phyloP scores from a whole-genome alignment of 2,797 vertebrate species.

The Diceros bicornis region DNA sequence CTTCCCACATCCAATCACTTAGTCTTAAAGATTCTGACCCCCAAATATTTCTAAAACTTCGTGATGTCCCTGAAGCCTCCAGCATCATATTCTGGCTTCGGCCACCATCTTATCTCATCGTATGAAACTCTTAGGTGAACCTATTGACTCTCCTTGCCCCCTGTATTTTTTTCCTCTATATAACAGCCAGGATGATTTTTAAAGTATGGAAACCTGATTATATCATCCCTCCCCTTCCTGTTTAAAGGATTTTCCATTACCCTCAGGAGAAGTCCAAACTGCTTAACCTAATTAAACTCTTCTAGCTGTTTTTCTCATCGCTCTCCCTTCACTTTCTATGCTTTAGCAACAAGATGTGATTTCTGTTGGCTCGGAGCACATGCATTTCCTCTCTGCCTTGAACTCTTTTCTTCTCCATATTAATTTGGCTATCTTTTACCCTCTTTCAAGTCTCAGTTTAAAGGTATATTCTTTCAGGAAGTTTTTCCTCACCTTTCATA shows the following conservation, averaged over 20 bases:
- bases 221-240: not conserved
- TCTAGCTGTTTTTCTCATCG: not conserved
- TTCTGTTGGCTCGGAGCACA: not conserved
- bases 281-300: not conserved
- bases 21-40: slow-evolving; percentile 43
- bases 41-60: slow-evolving; percentile 15
- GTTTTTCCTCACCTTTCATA: not conserved
- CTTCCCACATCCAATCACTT: not conserved
- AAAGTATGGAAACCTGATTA: not conserved
- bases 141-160: not conserved
- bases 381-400: not conserved
- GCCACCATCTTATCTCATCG: too few relatives aligned
- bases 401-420: not conserved
- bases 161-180: not conserved
- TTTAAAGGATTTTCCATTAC: slow-evolving; percentile 2
- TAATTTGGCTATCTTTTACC: slow-evolving; percentile 13
- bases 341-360: not conserved
- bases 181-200: not conserved
- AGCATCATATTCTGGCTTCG: not conserved
- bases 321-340: not conserved
- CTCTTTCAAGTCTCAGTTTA: slow-evolving; percentile 17
- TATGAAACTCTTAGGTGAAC: too few relatives aligned
- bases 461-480: slow-evolving; percentile 47
- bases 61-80: not conserved
- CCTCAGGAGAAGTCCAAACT: not conserved